Evolutionary conservation across 2,113 vertebrate genomes (phyloP).

Genomic region (Seriola rivoliana): DNA sequence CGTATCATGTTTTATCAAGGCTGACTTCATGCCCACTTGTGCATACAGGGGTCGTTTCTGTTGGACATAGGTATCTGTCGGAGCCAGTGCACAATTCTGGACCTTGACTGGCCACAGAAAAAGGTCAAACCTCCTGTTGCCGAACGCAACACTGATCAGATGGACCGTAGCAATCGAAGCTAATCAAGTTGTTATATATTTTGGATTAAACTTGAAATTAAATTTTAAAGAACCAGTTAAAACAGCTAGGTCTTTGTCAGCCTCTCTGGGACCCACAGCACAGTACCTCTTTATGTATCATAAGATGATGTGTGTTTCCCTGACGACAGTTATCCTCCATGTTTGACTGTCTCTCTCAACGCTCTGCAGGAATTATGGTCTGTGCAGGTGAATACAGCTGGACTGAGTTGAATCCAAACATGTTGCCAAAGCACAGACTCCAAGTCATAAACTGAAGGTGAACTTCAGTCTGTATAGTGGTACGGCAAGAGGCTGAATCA

Average conservation of each 20-base stretch:
- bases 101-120: too few species aligned
- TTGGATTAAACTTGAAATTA: too few species aligned
- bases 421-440: constrained; percentile 8
- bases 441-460: neutral
- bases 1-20: too few species aligned
- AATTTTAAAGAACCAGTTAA: neutral
- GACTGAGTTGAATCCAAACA: constrained; percentile 1
- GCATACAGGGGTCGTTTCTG: too few species aligned
- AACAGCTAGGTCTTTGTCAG: neutral
- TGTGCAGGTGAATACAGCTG: neutral
- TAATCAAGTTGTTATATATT: too few species aligned
- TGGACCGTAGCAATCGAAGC: too few species aligned
- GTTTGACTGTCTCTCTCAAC: neutral
- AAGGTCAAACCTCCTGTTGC: too few species aligned
- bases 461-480: neutral
- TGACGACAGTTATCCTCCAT: constrained; percentile 9
- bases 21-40: too few species aligned
- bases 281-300: neutral
- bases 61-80: too few species aligned
- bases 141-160: too few species aligned
- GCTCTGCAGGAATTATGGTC: constrained; percentile 2
- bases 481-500: neutral
- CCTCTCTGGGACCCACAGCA: neutral
- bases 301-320: neutral
- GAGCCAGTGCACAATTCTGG: too few species aligned